Evolutionary conservation across 2,888 invertebrate species (phyloP), one percentile per base, ranked within the genome.

Genomic region (Archips crataeganus): DNA sequence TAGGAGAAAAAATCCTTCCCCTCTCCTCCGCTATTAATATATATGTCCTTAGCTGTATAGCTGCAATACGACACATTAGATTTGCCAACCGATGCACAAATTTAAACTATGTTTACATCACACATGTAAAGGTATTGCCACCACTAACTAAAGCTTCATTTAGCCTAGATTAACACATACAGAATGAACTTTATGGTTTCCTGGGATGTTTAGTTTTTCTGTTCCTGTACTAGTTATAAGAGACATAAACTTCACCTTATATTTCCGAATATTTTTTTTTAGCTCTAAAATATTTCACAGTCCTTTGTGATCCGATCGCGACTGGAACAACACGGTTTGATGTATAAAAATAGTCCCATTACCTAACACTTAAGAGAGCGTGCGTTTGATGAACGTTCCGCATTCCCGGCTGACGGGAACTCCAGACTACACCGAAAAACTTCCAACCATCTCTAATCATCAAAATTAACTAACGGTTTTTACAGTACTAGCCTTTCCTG

Each of bases 401-500:
- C 67, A 74, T 75, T 75, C 74, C 66, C 39, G 39, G 39, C 36
- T 47, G 57, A 57, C 57, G 57, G 57, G 45, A 42, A 59, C 47
- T 47, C 42, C 60, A 60, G 23, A n/a, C 61, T 60, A 39, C n/a
- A 13, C 61, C 34, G 39, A 61, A 42, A 23, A 45, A 63, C 62
- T 23, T 15, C 42, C 45, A 45, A 45, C 39, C 42, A 36, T 36
- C 15, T 13, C n/a, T 60, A 60, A 61, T 49, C 63, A 47, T 66
- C 45, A 74, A 70, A 76, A 73, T 72, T 64, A 74, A 75, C 75
- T 78, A 67, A 60, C 76, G 75, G 70, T 66, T 74, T 76, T 77
- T 74, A 75, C 65, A 23, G 23, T 54, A 23, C 2, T 54, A 54
- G 39, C 39, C 39, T 39, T 39, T 5, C 23, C 4, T 39, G 39